Conservation (phyloP, 2,797 vertebrate genomes). For the Meriones psammophilus region DNA sequence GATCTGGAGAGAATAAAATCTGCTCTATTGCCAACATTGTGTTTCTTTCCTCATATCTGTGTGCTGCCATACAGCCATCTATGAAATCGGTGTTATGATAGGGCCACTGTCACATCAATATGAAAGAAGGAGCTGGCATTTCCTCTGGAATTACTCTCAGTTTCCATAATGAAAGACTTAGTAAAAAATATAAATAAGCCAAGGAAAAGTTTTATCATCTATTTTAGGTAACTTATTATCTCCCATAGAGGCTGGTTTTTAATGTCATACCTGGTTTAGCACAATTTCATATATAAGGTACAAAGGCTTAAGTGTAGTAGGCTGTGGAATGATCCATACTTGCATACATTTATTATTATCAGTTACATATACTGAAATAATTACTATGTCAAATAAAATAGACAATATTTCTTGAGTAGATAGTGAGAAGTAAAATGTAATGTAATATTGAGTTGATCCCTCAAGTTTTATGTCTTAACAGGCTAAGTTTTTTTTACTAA, state of each 20-base stretch:
- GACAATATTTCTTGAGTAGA: neutral
- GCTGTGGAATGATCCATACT: neutral
- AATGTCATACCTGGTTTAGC: neutral
- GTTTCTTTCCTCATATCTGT: neutral
- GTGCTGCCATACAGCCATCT: neutral
- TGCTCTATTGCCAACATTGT: neutral
- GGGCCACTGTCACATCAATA: neutral
- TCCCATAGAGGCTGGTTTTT: neutral
- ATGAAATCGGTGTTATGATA: neutral
- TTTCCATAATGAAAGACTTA: neutral
- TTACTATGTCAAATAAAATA: neutral
- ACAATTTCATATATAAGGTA: neutral
- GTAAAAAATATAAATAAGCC: neutral
- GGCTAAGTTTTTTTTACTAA: neutral
- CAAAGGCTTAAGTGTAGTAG: neutral
- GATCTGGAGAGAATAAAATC: slow-evolving; percentile 17
- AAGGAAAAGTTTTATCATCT: neutral
- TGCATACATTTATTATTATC: neutral
- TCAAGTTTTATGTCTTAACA: neutral
- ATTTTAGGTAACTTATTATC: neutral
- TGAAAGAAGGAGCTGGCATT: neutral
- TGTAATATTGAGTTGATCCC: neutral
- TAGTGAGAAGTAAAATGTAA: neutral
- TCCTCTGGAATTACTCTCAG: neutral
- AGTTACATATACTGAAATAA: neutral